A percentile compares a stretch with the other conserved stretches of the same genome.
Conservation (phyloP, 2,888 invertebrate species). For the Ditula angustiorana region DNA sequence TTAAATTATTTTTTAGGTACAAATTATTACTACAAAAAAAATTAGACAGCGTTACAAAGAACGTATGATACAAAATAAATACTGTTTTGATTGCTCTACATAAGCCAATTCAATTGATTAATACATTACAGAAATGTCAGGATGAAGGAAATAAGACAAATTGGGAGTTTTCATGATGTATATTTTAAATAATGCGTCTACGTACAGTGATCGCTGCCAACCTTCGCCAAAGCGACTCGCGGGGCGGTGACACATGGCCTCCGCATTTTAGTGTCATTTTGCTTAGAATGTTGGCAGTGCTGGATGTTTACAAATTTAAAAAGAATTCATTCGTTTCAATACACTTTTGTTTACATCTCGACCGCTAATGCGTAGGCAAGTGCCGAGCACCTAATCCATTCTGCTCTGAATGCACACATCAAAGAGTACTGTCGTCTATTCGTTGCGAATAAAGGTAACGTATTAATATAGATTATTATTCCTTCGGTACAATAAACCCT, state of each 20-base stretch:
- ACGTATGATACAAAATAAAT: too few relatives aligned
- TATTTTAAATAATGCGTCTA: conserved; percentile 38
- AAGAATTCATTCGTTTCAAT: not conserved
- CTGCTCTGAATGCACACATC: not conserved
- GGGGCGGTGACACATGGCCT: too few relatives aligned
- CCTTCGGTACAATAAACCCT: too few relatives aligned
- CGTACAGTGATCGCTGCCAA: not conserved
- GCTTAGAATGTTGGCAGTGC: not conserved
- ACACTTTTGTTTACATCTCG: conserved; percentile 12
- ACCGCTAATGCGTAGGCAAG: not conserved
- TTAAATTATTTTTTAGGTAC: too few relatives aligned
- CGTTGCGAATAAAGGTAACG: not conserved
- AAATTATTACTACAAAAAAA: too few relatives aligned
- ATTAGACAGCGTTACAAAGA: too few relatives aligned
- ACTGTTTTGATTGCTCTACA: too few relatives aligned
- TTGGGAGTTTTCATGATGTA: conserved; percentile 30
- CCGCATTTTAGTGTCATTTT: too few relatives aligned
- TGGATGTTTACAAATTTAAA: not conserved
- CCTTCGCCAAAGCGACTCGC: too few relatives aligned
- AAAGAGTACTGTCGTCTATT: not conserved
- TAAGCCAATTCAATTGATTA: too few relatives aligned
- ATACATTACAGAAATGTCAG: not conserved
- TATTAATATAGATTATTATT: too few relatives aligned
- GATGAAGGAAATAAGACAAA: conserved; percentile 13
- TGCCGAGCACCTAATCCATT: conserved; percentile 14